phyloP scores from a whole-genome alignment of 2,113 vertebrate species.

The Isichthys henryi region DNA sequence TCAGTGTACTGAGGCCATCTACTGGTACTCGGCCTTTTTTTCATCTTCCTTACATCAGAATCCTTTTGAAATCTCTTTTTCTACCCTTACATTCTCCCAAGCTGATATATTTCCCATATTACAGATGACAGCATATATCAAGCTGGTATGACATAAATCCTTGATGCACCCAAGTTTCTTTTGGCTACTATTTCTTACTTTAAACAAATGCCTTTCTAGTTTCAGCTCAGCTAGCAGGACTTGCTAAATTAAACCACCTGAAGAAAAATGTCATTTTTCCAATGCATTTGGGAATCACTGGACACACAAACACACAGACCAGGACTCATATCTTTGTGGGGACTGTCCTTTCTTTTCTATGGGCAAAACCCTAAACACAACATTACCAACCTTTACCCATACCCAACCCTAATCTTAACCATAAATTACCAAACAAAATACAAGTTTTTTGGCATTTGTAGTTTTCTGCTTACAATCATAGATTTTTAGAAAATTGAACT shows the following conservation, averaged over 20 bases:
- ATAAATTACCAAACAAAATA: no score
- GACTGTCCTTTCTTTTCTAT: no score
- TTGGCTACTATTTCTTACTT: conserved; percentile 28
- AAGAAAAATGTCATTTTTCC: neutral
- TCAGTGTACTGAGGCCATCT: conserved; percentile 51
- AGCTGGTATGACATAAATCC: conserved; percentile 25
- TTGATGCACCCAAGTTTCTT: conserved; percentile 21
- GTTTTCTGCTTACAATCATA: no score
- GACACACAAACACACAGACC: no score
- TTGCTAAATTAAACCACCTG: neutral
- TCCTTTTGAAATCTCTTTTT: neutral
- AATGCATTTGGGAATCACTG: neutral
- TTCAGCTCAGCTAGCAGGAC: conserved; percentile 11
- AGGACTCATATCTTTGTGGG: no score
- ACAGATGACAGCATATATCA: conserved; percentile 30
- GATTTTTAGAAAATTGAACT: no score
- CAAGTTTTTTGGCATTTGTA: no score
- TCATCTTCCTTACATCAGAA: neutral
- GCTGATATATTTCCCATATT: conserved; percentile 32
- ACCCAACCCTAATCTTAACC: no score
- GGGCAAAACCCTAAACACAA: no score
- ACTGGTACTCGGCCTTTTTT: conserved; percentile 31
- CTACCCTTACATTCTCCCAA: neutral
- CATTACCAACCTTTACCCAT: no score
- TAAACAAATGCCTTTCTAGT: conserved; percentile 21